These are phyloP conservation scores for Sebastes aleutianus DNA, from an alignment of 2,797 vertebrate genomes.

Conservation along the genomic window DNA sequence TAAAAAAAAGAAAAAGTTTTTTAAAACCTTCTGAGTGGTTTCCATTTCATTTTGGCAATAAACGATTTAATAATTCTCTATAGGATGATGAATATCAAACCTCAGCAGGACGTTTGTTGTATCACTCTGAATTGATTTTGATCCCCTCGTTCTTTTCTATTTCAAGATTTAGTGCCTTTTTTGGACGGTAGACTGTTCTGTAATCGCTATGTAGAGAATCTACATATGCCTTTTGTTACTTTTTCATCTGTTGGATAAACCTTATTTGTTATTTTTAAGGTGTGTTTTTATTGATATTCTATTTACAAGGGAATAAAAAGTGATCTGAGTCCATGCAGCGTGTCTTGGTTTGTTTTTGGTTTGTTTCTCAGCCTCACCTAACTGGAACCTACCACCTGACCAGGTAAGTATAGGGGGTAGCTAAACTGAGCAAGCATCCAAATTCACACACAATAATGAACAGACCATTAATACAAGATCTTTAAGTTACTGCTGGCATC, in stretches of 20 bases:
- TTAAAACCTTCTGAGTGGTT: conserved; percentile 1
- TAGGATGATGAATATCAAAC: conserved; percentile 63
- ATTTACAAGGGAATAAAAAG: conserved; percentile 98
- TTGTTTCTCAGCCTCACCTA: no score
- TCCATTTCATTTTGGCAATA: conserved; percentile 60
- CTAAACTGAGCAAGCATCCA: no score
- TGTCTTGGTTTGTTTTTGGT: conserved; percentile 21
- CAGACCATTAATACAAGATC: no score
- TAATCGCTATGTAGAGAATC: conserved; percentile 93
- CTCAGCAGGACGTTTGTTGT: conserved; percentile 73
- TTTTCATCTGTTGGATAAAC: conserved; percentile 89
- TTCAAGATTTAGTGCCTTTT: conserved; percentile 99
- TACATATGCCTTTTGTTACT: conserved; percentile 99
- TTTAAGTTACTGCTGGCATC: no score
- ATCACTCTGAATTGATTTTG: conserved; percentile 73
- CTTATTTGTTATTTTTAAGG: conserved; percentile 94
- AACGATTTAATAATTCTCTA: conserved; percentile 66
- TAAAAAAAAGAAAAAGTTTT: background rate
- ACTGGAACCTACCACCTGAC: no score
- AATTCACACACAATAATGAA: no score
- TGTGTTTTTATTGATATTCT: conserved; percentile 99
- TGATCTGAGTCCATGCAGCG: conserved; percentile 66
- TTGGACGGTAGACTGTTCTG: conserved; percentile 99
- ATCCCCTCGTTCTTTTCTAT: conserved; percentile 86
- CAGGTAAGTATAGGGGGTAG: no score